Conservation (phyloP, 1,140 invertebrate genomes). For the Olivierus martensii region DNA sequence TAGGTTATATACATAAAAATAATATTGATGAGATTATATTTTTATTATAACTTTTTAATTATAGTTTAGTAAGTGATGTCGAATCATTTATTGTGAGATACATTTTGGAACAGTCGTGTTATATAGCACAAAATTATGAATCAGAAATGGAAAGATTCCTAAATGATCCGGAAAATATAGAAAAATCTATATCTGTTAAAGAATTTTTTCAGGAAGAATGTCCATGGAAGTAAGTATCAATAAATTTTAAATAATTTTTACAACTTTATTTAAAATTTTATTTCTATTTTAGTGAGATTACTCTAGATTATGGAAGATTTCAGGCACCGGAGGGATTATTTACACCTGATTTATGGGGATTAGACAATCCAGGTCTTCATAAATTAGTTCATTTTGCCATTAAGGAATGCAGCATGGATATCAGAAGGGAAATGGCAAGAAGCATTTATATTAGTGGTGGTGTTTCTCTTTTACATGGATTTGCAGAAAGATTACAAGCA, state of each 20-base stretch:
- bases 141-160: conserved; percentile 30
- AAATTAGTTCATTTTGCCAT: conserved; percentile 44
- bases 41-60: conserved; percentile 6
- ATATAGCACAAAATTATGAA: conserved; percentile 36
- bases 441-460: conserved; percentile 39
- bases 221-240: conserved; percentile 23
- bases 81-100: conserved; percentile 16
- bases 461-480: conserved; percentile 42
- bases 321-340: conserved; percentile 46
- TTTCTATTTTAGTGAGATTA: conserved; percentile 20
- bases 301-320: conserved; percentile 35
- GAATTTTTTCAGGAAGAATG: conserved; percentile 25
- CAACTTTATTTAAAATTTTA: not conserved
- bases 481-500: conserved; percentile 41
- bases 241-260: not conserved
- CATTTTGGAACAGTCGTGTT: conserved; percentile 34
- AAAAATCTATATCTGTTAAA: conserved; percentile 27
- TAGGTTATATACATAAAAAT: not conserved
- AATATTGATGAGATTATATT: no score
- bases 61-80: conserved; percentile 26
- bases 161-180: conserved; percentile 27
- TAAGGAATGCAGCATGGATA: conserved; percentile 40
- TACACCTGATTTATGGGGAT: conserved; percentile 44
- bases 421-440: conserved; percentile 36
- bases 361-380: conserved; percentile 43